Evolutionary conservation across 1,140 invertebrate genomes (phyloP), one percentile per base, ranked within the genome.

Genomic region (Helicoverpa armigera): DNA sequence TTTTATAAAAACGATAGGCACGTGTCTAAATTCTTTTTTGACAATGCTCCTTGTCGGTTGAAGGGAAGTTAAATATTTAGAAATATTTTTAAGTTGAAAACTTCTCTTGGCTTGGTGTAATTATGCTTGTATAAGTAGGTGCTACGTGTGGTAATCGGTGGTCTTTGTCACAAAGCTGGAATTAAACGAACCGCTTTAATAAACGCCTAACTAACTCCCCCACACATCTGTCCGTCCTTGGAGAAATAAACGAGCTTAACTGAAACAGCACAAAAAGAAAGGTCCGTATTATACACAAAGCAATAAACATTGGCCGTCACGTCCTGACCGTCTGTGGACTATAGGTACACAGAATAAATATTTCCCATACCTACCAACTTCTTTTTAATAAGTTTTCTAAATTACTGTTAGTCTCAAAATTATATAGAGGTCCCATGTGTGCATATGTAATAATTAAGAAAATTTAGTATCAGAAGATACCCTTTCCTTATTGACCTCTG

Each of bases 301-400:
- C 82, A 85, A 86, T 86, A 85, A 82, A 82, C 69, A 83, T 82
- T 83, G 82, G 80, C 82, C 61, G 80, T 67, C 75, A 82, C 81
- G 82, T 51, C 80, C 60, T n/a, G 69, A 53, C 18, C 18, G 69
- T 70, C 69, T 72, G 50, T 56, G 29, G 73, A 31, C n/a, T 65
- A 29, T 23, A 54, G 23, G 23, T 76, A 16, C 61, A 23, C 48
- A 43, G 35, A 43, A 43, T 43, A 43, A 43, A 43, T 43, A 43
- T 43, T 43, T 43, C 5, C 9, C 35, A 43, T 7, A 43, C 35
- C 35, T 7, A 43, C 35, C 35, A 43, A 81, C 74, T 61, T 29
- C 50, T 76, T 48, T 67, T 74, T 74, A 70, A 81, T 67, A 53
- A 81, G 72, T 84, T 76, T 82, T 50, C 80, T 72, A 43, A 43